Evolutionary conservation across 2,797 vertebrate genomes (phyloP).

Genomic region (Botia almorhae): DNA sequence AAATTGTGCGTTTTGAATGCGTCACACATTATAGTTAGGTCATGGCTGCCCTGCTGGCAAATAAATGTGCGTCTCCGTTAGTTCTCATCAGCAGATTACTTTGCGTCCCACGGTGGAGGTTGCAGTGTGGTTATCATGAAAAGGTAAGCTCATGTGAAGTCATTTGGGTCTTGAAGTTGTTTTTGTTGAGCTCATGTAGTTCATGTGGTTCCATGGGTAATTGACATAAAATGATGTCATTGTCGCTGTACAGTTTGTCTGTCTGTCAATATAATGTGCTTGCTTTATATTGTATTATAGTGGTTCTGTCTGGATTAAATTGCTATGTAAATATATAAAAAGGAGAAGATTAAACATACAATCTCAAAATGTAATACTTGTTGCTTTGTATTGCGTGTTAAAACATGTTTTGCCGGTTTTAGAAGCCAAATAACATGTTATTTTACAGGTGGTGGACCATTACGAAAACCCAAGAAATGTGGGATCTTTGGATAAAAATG

Average conservation of each 20-base stretch:
- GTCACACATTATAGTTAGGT: conserved; percentile 58
- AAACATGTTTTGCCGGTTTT: background rate
- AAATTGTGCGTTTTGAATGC: conserved; percentile 56
- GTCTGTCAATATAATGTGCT: background rate
- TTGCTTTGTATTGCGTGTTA: background rate
- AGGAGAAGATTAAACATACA: background rate
- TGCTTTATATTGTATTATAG: background rate
- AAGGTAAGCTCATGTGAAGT: conserved; percentile 68
- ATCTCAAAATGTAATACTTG: background rate
- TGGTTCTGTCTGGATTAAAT: background rate
- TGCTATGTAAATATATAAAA: background rate
- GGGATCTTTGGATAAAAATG: conserved; percentile 88
- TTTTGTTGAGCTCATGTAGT: background rate
- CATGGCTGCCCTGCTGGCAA: conserved; percentile 69
- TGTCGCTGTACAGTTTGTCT: background rate
- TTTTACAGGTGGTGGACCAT: conserved; percentile 90
- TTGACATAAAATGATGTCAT: background rate
- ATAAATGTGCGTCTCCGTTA: conserved; percentile 70
- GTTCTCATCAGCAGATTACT: conserved; percentile 68
- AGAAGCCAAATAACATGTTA: background rate
- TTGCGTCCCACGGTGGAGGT: conserved; percentile 69
- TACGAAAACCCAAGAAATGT: conserved; percentile 98
- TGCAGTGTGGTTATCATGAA: conserved; percentile 73
- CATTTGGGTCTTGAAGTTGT: background rate
- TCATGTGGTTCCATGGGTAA: background rate